These are phyloP conservation scores for Eretmocerus hayati DNA, from an alignment of 2,888 invertebrate genomes.

Conservation along the genomic window DNA sequence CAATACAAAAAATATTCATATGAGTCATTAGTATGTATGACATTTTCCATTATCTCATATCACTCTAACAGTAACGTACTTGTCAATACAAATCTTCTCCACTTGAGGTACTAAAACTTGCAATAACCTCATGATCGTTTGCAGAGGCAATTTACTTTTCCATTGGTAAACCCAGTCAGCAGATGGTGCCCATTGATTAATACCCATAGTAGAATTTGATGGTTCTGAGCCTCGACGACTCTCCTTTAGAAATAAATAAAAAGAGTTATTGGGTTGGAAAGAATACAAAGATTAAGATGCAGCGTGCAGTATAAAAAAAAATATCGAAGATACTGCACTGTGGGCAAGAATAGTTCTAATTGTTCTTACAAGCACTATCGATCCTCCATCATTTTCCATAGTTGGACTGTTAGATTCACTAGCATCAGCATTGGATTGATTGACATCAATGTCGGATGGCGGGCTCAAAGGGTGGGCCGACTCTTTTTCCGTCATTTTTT, in stretches of 20 bases:
- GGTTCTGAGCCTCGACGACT: slow-evolving; percentile 55
- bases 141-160: slow-evolving; percentile 94
- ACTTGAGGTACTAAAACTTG: slow-evolving; percentile 99
- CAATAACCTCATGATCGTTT: slow-evolving; percentile 96
- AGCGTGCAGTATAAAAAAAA: too few species aligned
- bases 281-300: too few species aligned
- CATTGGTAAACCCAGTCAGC: slow-evolving; percentile 94
- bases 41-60: not conserved
- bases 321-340: too few species aligned
- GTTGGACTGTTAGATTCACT: slow-evolving; percentile 1
- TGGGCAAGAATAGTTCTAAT: too few species aligned
- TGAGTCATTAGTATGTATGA: not conserved
- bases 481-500: slow-evolving; percentile 90
- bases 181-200: slow-evolving; percentile 77
- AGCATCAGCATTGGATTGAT: slow-evolving; percentile 20
- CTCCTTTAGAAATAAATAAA: slow-evolving; percentile 54
- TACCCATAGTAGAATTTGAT: slow-evolving; percentile 28
- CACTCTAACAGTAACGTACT: slow-evolving; percentile 29
- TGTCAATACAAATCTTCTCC: slow-evolving; percentile 96
- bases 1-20: not conserved
- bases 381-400: slow-evolving; percentile 28
- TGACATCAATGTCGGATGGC: slow-evolving; percentile 33
- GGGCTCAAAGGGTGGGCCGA: slow-evolving; percentile 69
- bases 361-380: slow-evolving; percentile 42
- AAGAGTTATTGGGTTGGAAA: too few species aligned